Evolutionary conservation across 2,888 invertebrate genomes (phyloP).

Genomic region (Dryobotodes eremita): DNA sequence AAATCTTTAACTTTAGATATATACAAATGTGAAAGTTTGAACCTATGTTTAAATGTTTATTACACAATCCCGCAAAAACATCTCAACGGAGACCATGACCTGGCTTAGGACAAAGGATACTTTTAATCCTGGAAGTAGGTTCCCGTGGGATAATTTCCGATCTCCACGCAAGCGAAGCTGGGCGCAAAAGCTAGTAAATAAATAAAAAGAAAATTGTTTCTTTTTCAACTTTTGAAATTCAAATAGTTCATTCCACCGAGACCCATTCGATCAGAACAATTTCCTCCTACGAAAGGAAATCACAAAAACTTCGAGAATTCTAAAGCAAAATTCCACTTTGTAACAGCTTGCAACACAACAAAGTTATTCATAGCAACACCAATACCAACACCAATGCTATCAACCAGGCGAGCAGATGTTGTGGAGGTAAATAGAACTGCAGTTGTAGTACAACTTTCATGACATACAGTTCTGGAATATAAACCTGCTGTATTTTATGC

Average conservation of each 20-base stretch:
- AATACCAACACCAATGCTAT: conserved; percentile 22
- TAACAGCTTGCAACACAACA: conserved; percentile 15
- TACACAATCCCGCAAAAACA: too few species aligned
- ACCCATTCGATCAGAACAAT: background rate
- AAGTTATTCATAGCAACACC: conserved; percentile 47
- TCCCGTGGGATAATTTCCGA: too few species aligned
- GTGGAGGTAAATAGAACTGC: conserved; percentile 29
- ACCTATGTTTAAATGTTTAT: too few species aligned
- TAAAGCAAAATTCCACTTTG: conserved; percentile 28
- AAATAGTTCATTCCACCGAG: background rate
- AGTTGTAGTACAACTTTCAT: conserved; percentile 37
- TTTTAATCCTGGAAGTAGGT: too few species aligned
- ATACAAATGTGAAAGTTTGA: too few species aligned
- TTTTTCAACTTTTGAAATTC: background rate
- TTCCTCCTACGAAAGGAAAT: conserved; percentile 8
- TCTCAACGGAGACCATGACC: too few species aligned
- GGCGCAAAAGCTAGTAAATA: background rate
- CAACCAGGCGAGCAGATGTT: conserved; percentile 37
- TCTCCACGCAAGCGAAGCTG: too few species aligned
- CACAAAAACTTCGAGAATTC: conserved; percentile 14
- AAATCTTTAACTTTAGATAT: too few species aligned
- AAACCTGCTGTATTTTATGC: conserved; percentile 34
- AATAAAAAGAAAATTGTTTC: too few species aligned
- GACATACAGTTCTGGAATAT: conserved; percentile 26
- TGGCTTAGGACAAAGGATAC: too few species aligned